Evolutionary conservation across 1,140 invertebrate genomes (phyloP).

Genomic region (Drosophila paulistorum): DNA sequence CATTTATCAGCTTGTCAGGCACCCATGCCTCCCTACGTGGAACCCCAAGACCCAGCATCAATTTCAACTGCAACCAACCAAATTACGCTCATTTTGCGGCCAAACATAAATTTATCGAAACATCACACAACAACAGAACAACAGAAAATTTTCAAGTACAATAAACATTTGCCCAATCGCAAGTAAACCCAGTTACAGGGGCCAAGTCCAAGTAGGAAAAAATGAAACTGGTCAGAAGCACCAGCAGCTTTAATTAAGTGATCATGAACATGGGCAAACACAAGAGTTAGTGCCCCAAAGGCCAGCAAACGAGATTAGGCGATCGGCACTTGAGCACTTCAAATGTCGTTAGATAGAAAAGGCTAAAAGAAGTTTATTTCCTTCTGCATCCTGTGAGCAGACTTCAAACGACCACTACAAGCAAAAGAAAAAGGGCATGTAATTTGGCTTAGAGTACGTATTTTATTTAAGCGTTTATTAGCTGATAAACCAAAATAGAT

Average conservation of each 20-base stretch:
- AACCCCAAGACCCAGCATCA: constrained; percentile 8
- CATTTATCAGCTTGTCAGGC: constrained; percentile 78
- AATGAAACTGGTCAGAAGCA: constrained; percentile 29
- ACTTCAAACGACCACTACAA: constrained; percentile 4
- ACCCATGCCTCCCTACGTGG: constrained; percentile 27
- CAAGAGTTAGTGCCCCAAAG: constrained; percentile 47
- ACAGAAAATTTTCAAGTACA: constrained; percentile 40
- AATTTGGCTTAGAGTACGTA: constrained; percentile 80
- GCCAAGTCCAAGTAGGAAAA: not conserved
- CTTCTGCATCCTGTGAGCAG: constrained; percentile 10
- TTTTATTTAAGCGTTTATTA: constrained; percentile 82
- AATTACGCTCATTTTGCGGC: constrained; percentile 77
- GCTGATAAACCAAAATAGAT: constrained; percentile 80
- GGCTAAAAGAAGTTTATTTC: constrained; percentile 41
- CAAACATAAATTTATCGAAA: constrained; percentile 71
- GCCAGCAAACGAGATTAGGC: constrained; percentile 67
- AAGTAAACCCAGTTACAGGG: not conserved
- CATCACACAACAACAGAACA: constrained; percentile 53
- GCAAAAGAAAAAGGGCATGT: constrained; percentile 57
- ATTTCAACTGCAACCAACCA: constrained; percentile 54
- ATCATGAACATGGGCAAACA: constrained; percentile 71
- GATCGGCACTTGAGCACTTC: constrained; percentile 55
- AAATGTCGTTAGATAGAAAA: constrained; percentile 73
- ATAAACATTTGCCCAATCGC: constrained; percentile 53
- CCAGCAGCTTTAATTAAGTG: constrained; percentile 73